Conservation (phyloP, 2,113 vertebrate species). For the Perognathus longimembris region DNA sequence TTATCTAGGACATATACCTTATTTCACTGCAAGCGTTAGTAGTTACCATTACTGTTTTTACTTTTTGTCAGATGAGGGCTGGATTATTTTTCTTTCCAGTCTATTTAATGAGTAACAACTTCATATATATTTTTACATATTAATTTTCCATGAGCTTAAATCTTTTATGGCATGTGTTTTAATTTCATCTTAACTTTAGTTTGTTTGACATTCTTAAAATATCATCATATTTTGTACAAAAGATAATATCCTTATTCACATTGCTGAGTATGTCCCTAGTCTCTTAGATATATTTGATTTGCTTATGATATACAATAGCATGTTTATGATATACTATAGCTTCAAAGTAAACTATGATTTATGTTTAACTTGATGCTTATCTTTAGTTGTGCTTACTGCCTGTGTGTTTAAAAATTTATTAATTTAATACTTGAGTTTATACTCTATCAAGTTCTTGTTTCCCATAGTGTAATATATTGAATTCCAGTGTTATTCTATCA, state of each 20-base stretch:
- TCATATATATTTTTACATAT: background rate
- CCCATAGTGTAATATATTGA: background rate
- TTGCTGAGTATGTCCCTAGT: background rate
- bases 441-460: background rate
- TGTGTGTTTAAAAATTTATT: conserved; percentile 7
- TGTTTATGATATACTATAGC: background rate
- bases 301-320: background rate
- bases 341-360: background rate
- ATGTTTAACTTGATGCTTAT: background rate
- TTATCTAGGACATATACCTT: background rate
- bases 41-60: background rate
- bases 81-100: background rate
- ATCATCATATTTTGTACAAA: background rate
- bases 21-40: background rate
- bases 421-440: background rate
- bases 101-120: background rate
- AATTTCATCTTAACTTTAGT: background rate
- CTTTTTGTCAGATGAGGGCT: background rate
- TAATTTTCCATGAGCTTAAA: background rate
- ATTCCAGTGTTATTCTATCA: background rate
- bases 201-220: background rate
- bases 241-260: background rate
- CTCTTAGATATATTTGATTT: background rate
- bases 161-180: background rate
- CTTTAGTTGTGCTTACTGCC: background rate